These are phyloP conservation scores for Leiothrix lutea DNA, from an alignment of 2,113 vertebrate species.

Conservation along the genomic window DNA sequence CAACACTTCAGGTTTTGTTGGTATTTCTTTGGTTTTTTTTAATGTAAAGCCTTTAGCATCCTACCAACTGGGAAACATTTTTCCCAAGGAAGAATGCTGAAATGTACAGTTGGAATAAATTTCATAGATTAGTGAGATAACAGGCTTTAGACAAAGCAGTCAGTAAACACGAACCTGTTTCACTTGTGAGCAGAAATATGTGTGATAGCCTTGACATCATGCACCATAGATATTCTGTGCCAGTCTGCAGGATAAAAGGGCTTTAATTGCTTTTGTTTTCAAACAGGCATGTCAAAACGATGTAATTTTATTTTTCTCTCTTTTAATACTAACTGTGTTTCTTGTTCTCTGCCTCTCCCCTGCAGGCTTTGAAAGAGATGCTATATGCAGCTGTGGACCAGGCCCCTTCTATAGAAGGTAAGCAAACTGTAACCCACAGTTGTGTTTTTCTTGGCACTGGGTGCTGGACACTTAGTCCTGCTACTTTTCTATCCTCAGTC, in stretches of 20 bases:
- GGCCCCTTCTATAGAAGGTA: conserved; percentile 98
- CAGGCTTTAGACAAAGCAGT: neutral
- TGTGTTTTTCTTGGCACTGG: conserved; percentile 12
- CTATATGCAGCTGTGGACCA: conserved; percentile 97
- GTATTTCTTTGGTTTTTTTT: neutral
- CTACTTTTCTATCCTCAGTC: neutral
- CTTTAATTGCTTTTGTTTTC: conserved; percentile 41
- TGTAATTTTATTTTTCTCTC: neutral
- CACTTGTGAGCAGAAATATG: neutral
- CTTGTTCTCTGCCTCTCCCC: conserved; percentile 30
- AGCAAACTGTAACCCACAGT: conserved; percentile 37
- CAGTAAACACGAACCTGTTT: neutral
- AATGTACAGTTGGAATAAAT: neutral
- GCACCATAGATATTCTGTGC: neutral
- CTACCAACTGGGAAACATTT: neutral
- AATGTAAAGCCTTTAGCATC: neutral
- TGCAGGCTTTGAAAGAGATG: conserved; percentile 97
- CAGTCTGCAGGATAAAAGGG: neutral
- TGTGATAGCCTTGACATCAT: neutral
- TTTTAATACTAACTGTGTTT: neutral
- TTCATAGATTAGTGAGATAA: neutral
- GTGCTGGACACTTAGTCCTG: neutral
- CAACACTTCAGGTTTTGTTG: neutral
- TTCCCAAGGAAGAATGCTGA: neutral
- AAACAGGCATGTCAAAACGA: neutral